These are phyloP conservation scores for Rhyacichthys aspro DNA, from an alignment of 2,797 vertebrate genomes.

Conservation along the genomic window DNA sequence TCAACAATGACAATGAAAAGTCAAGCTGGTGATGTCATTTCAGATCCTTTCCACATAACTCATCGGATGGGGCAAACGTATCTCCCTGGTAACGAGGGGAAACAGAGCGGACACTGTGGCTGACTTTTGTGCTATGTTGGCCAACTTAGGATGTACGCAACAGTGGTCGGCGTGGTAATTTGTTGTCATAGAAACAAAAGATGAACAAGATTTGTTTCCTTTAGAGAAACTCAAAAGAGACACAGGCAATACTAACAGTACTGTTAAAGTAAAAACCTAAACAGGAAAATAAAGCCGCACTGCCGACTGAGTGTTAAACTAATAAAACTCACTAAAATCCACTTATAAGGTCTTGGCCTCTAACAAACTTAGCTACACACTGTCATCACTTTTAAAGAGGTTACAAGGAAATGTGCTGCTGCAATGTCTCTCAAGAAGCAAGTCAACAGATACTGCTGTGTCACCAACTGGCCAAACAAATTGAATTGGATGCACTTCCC, in stretches of 20 bases:
- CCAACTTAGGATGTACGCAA: not conserved
- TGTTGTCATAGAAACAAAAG: too few relatives aligned
- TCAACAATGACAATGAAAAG: not conserved
- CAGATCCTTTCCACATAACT: too few relatives aligned
- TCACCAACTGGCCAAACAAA: constrained; percentile 31
- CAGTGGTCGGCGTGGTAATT: not conserved
- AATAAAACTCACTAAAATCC: not conserved
- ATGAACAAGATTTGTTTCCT: too few relatives aligned
- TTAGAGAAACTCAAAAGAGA: too few relatives aligned
- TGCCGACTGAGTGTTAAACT: not conserved
- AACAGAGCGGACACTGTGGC: not conserved
- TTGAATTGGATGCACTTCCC: constrained; percentile 40
- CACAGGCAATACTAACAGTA: too few relatives aligned
- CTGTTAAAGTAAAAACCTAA: not conserved
- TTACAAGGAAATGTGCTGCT: constrained; percentile 37
- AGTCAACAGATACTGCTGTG: constrained; percentile 25
- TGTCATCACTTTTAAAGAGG: constrained; percentile 17
- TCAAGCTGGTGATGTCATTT: too few relatives aligned
- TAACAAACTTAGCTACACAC: not conserved
- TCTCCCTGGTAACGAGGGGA: not conserved
- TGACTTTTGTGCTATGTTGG: too few relatives aligned
- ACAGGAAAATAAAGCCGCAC: constrained; percentile 12
- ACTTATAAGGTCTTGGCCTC: not conserved
- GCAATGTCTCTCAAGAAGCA: constrained; percentile 17
- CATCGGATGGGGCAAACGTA: too few relatives aligned